These are phyloP conservation scores for Lasiurus cinereus DNA, from an alignment of 2,113 vertebrate species.

Conservation along the genomic window DNA sequence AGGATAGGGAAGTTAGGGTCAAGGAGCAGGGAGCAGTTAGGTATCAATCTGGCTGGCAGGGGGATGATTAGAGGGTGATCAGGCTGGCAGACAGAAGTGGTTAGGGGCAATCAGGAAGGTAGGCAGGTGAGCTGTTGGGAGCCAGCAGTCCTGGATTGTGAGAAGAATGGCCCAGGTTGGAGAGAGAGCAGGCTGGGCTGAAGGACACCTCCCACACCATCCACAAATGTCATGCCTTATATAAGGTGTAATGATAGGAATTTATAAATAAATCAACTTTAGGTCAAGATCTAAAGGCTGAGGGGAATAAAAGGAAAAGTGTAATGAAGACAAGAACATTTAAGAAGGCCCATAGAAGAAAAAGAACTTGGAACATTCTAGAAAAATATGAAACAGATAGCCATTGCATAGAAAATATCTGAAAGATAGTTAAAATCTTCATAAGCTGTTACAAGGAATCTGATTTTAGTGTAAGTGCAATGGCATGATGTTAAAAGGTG, in stretches of 20 bases:
- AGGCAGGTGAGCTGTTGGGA: too few species aligned
- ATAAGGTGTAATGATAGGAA: neutral
- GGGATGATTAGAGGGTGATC: too few species aligned
- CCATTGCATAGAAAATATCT: neutral
- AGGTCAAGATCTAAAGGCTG: neutral
- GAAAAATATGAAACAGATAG: neutral
- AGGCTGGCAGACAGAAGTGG: too few species aligned
- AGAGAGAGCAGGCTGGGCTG: too few species aligned
- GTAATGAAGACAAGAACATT: neutral
- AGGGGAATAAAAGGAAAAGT: neutral
- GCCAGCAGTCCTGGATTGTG: too few species aligned
- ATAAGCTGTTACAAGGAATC: neutral
- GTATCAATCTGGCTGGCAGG: too few species aligned
- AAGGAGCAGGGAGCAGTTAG: too few species aligned
- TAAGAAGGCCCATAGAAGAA: neutral
- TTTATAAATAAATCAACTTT: slow-evolving; percentile 21
- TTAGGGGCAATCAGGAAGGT: too few species aligned
- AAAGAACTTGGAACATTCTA: neutral
- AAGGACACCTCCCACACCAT: too few species aligned
- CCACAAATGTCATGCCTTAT: neutral
- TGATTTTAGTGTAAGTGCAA: neutral
- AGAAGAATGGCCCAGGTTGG: too few species aligned
- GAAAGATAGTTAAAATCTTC: neutral
- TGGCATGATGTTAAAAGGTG: neutral
- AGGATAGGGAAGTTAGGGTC: too few species aligned